Evolutionary conservation across 2,113 vertebrate genomes (phyloP), one percentile per base, ranked within the genome.

Genomic region (Micronisus gabar): DNA sequence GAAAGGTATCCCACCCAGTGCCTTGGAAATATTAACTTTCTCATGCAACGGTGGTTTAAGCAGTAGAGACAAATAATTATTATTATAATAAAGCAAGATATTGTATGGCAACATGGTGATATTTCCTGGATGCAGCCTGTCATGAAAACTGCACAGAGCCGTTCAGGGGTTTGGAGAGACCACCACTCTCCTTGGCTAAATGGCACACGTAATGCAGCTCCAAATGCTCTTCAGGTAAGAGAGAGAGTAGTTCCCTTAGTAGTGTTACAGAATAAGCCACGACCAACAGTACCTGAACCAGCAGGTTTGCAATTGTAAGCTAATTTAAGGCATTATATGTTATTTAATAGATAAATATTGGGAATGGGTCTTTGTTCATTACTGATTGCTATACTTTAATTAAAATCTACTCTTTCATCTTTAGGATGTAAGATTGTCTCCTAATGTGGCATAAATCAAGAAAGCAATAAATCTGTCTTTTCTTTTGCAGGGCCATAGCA

Each of bases 1-100:
- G 96, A 98, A 98, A 97, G 96, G 96, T 97, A 96, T 97, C 97
- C 91, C 95, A 97, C 62, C 79, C 97, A 95, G 92, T 96, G 95
- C 79, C 94, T 96, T 96, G 97, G 95, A 98, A 96, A 95, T 95
- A 98, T 86, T 98, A 97, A 96, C 97, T 96, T 97, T 94, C 93
- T 88, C 59, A 84, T 82, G 80, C 92, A 91, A 96, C 84, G 48
- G 74, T 97, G 94, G 88, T 80, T 95, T 97, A 94, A 87, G 91
- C 67, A 83, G 9, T 62, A 85, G 88, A 96, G 75, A 85, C 16
- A 26, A 92, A 92, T 93, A 58, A 94, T 85, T 87, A 61, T 90
- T 78, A 47, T 73, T 80, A 72, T 80, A 86, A 94, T 90, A 86
- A 61, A 25, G 47, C 66, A 95, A 90, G 61, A 71, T 76, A 94